These are phyloP conservation scores for Liolophura sinensis DNA, from an alignment of 1,140 invertebrate species.

Conservation along the genomic window DNA sequence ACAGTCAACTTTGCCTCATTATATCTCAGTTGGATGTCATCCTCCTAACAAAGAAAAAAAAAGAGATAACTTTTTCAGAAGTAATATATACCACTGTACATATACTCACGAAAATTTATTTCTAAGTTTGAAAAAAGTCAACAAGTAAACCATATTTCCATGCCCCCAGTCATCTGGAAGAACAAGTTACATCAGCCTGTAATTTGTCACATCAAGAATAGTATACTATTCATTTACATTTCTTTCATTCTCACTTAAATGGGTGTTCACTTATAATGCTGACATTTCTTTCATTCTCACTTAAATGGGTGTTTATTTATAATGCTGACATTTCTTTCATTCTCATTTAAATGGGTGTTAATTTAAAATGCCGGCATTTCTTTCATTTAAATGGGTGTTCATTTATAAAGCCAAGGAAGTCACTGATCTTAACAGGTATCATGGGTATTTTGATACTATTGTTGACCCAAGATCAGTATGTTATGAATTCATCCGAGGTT, in stretches of 20 bases:
- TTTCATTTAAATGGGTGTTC: background rate
- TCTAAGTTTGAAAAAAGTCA: no score
- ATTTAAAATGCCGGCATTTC: background rate
- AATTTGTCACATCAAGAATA: no score
- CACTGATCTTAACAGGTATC: no score
- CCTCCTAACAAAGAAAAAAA: constrained; percentile 59
- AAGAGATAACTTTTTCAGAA: background rate
- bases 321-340: background rate
- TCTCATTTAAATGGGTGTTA: background rate
- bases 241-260: background rate
- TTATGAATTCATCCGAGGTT: background rate
- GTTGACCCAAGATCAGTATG: no score
- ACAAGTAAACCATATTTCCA: no score
- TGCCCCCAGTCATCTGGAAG: no score
- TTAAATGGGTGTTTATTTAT: background rate
- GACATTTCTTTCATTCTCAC: no score
- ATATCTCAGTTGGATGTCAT: constrained; percentile 61
- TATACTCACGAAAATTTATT: no score
- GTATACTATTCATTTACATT: background rate
- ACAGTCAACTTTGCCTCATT: constrained; percentile 50
- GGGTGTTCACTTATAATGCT: background rate
- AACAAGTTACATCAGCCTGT: no score
- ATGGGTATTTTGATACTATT: no score
- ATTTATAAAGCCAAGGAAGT: background rate
- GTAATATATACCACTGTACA: no score